These are phyloP conservation scores for Ancistrus triradiatus DNA, from an alignment of 2,113 vertebrate species.

Conservation along the genomic window DNA sequence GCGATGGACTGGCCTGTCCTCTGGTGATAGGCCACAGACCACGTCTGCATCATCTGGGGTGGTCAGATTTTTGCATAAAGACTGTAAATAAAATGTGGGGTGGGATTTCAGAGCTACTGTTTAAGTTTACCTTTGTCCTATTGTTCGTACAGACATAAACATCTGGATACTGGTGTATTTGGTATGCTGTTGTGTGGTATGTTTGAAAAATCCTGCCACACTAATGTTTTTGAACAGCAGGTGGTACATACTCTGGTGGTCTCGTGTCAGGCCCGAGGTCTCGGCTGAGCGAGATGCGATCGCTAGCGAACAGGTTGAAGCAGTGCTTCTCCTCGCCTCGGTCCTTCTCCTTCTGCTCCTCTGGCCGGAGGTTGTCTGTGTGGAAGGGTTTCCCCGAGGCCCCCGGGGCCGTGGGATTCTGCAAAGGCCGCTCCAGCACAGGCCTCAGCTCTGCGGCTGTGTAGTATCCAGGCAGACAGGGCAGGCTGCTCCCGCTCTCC, in stretches of 20 bases:
- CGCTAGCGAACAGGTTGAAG: constrained; percentile 94
- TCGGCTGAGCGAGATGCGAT: constrained; percentile 91
- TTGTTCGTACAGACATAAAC: too few relatives aligned
- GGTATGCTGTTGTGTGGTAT: too few relatives aligned
- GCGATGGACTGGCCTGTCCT: too few relatives aligned
- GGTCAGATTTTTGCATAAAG: too few relatives aligned
- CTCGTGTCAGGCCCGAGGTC: constrained; percentile 94
- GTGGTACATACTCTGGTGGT: constrained; percentile 90
- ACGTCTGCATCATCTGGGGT: too few relatives aligned
- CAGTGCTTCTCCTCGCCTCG: constrained; percentile 90
- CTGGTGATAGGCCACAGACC: too few relatives aligned
- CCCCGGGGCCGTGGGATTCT: constrained; percentile 83
- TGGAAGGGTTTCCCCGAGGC: constrained; percentile 87
- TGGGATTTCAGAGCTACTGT: too few relatives aligned
- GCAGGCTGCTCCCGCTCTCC: constrained; percentile 55
- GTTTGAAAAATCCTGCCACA: background rate
- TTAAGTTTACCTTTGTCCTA: too few relatives aligned
- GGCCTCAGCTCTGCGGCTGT: constrained; percentile 84
- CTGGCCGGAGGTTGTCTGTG: constrained; percentile 71
- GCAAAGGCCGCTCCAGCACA: constrained; percentile 78
- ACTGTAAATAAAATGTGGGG: too few relatives aligned
- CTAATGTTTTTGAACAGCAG: too few relatives aligned
- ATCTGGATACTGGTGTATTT: constrained; percentile 4
- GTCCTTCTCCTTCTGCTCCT: constrained; percentile 88
- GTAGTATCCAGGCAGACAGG: constrained; percentile 84